A percentile compares a stretch with the other conserved stretches of the same genome.
These are phyloP conservation scores for Argya squamiceps DNA, from an alignment of 2,797 vertebrate genomes.

Conservation along the genomic window DNA sequence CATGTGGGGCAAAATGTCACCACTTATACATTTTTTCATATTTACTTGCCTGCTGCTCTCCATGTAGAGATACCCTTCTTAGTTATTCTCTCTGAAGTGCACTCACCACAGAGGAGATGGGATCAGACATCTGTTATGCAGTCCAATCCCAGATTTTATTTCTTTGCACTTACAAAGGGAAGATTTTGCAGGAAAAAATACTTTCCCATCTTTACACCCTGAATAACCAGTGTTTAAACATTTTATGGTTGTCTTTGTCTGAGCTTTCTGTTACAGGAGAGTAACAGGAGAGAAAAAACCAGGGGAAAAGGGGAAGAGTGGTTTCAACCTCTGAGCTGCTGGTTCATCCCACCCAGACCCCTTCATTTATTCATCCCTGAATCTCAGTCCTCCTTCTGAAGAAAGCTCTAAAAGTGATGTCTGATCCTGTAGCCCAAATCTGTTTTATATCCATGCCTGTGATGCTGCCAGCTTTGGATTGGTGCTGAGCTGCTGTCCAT, in stretches of 20 bases:
- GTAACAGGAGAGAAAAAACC: background rate
- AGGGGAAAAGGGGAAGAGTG: background rate
- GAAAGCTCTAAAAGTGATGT: background rate
- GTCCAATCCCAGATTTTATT: background rate
- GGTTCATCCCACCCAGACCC: background rate
- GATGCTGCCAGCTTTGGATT: background rate
- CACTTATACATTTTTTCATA: background rate
- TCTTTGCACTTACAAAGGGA: background rate
- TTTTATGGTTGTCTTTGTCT: background rate
- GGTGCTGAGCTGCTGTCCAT: background rate
- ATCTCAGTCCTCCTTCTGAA: background rate
- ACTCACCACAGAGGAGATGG: background rate
- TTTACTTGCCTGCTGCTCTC: background rate
- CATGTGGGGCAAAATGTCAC: background rate
- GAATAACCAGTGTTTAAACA: background rate
- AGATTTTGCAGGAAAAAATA: background rate
- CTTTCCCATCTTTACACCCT: background rate
- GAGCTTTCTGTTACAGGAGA: background rate
- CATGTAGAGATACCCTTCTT: background rate
- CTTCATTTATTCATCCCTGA: background rate
- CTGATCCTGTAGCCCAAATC: background rate
- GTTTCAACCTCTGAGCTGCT: background rate
- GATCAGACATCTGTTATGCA: background rate
- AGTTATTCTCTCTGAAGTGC: background rate
- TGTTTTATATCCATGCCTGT: background rate